Conservation (phyloP, 2,113 vertebrate genomes). For the Cariama cristata region DNA sequence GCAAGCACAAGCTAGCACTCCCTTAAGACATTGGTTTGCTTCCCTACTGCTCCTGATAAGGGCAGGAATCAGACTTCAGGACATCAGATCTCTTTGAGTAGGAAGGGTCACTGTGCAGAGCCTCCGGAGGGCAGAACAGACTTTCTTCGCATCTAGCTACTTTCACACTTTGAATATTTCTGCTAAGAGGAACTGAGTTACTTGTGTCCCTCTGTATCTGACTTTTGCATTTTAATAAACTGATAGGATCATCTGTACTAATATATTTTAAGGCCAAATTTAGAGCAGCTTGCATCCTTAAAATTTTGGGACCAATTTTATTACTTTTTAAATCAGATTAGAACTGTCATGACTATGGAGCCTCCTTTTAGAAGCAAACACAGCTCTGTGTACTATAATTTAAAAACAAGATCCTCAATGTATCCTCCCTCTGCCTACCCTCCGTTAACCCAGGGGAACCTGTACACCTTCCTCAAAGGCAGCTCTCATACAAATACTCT, state of each 20-base stretch:
- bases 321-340: background rate
- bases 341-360: background rate
- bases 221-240: conserved; percentile 23
- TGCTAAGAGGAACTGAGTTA: background rate
- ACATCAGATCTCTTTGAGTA: background rate
- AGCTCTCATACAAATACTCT: background rate
- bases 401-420: background rate
- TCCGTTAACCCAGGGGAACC: background rate
- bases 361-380: background rate
- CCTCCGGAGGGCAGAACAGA: background rate
- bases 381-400: fast-evolving
- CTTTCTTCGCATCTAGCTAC: background rate
- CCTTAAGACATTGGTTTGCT: background rate
- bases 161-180: background rate
- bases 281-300: background rate
- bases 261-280: background rate
- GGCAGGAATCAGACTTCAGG: background rate
- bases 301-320: background rate
- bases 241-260: background rate
- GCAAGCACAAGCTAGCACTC: background rate
- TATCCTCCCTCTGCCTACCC: too few relatives aligned
- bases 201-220: background rate
- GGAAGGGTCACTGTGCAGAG: background rate
- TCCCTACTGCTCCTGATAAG: background rate
- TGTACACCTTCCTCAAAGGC: background rate